Conservation (phyloP, 2,113 vertebrate species). For the Grantiella picta region DNA sequence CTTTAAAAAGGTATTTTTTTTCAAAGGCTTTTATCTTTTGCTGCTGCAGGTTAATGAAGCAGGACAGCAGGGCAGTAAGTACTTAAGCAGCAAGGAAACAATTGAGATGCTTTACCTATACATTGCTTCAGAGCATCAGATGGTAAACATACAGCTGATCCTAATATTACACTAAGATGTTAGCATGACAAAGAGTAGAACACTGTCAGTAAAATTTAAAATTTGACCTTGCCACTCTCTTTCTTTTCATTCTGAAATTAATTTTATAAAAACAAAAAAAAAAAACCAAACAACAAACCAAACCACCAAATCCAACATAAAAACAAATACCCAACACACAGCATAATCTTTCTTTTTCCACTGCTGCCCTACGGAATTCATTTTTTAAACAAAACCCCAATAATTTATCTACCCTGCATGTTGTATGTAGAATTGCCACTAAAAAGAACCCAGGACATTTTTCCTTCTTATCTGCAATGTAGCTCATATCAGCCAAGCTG, state of each 20-base stretch:
- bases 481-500: constrained; percentile 96
- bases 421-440: constrained; percentile 74
- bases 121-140: constrained; percentile 30
- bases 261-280: background rate
- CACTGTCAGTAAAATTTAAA: background rate
- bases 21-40: constrained; percentile 52
- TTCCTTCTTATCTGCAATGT: constrained; percentile 91
- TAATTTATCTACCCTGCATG: constrained; percentile 69
- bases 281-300: too few relatives aligned
- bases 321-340: background rate
- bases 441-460: constrained; percentile 83
- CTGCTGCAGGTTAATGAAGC: constrained; percentile 45
- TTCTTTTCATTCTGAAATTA: constrained; percentile 28
- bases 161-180: background rate
- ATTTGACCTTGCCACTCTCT: constrained; percentile 50
- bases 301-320: background rate
- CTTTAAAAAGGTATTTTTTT: constrained; percentile 60
- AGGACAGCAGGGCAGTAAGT: constrained; percentile 45
- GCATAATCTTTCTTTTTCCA: constrained; percentile 5
- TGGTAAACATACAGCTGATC: constrained; percentile 44
- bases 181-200: constrained; percentile 37
- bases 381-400: constrained; percentile 60
- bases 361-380: constrained; percentile 38
- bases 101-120: constrained; percentile 41
- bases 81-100: constrained; percentile 57